phyloP scores from a whole-genome alignment of 2,797 vertebrate species.

The Anguilla megastoma region DNA sequence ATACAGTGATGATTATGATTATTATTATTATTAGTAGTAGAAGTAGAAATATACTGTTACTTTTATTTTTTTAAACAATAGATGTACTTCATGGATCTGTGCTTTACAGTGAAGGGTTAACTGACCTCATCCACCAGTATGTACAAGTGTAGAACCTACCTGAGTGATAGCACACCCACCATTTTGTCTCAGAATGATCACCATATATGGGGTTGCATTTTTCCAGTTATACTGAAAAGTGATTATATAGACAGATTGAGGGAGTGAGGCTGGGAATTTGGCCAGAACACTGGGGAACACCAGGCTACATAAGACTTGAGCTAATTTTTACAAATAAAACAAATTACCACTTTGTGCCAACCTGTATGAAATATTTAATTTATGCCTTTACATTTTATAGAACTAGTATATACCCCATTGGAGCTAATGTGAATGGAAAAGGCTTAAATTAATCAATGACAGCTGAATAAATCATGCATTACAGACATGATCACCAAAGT shows the following conservation, averaged over 20 bases:
- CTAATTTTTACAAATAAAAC: not conserved
- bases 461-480: not conserved
- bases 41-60: too few relatives aligned
- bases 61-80: not conserved
- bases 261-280: conserved; percentile 1
- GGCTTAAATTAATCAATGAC: not conserved
- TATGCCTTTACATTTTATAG: not conserved
- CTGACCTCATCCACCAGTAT: not conserved
- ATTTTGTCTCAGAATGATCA: not conserved
- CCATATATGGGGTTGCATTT: not conserved
- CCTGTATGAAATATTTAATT: not conserved
- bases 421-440: not conserved
- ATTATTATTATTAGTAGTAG: not conserved
- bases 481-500: not conserved
- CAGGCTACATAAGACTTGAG: not conserved
- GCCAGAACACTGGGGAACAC: not conserved
- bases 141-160: not conserved
- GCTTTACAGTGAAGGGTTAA: not conserved
- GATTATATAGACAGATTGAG: conserved; percentile 16
- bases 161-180: not conserved
- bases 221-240: not conserved
- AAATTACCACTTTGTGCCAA: not conserved
- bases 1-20: not conserved
- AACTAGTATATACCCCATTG: not conserved
- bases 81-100: not conserved